Evolutionary conservation across 1,140 invertebrate species (phyloP), one percentile per base, ranked within the genome.

Genomic region (Intoshia linei): DNA sequence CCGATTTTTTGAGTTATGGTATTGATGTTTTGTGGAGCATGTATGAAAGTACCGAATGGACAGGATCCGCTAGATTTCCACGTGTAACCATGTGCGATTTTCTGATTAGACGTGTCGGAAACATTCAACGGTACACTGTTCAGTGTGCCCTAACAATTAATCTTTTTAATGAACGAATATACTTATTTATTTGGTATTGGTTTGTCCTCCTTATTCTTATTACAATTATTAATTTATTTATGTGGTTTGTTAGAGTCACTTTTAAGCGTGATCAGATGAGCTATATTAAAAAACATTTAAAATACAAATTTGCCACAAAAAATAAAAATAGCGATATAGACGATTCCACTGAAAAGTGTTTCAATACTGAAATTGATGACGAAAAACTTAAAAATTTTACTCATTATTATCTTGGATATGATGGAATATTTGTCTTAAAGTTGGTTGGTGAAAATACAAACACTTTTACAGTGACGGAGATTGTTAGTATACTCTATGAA

Each of bases 161-260:
- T 42, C 51, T 63, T 22, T 64, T 64, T 46, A 63, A 64, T 42
- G 62, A 64, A 43, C 64, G 64, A 45, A 62, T 64, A 17, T 64
- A 64, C 44, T 55, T 64, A 37, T 62, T 64, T 41, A 46, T 65
- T 25, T 64, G 62, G 62, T 64, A 64, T 46, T 64, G 62, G 62
- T 55, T 63, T 29, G 57, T 64, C 18, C 59, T 64, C 44, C 55
- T 63, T 7, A 52, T 59, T 31, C 42, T 55, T 13, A 49, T 61
- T 14, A 58, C 62, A 4, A 47, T 54, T 36, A 53, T 60, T 40
- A 53, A 48, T 39, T 50, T 58, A 30, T 32, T 53, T 4, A 39
- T 45, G 10, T 59, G 55, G 54, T 42, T 58, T 4, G 53, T 38
- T 38, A 32, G 40, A 20, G 20, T 43, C 15, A 18, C 37, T 7